These are phyloP conservation scores for Chamaetylas fuelleborni DNA, from an alignment of 2,113 vertebrate species.

Conservation along the genomic window DNA sequence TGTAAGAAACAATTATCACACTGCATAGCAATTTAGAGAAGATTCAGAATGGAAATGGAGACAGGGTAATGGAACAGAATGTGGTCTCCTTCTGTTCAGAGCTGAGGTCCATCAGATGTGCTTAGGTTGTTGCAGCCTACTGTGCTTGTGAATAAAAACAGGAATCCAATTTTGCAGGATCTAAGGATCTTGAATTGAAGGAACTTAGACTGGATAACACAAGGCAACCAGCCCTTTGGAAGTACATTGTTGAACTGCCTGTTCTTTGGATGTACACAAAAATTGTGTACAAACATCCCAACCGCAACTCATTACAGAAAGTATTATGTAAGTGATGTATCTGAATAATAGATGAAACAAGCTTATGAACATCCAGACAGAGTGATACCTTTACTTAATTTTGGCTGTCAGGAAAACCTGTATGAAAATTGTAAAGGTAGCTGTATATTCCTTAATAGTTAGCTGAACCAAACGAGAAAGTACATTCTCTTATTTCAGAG, in stretches of 20 bases:
- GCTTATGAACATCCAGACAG: background rate
- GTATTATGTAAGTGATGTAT: background rate
- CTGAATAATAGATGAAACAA: constrained; percentile 21
- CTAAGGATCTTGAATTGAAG: background rate
- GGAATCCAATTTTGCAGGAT: background rate
- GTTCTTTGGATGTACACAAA: background rate
- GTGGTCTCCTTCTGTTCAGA: background rate
- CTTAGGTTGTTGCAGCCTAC: background rate
- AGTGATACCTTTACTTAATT: background rate
- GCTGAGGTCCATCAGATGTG: no score
- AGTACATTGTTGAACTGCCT: background rate
- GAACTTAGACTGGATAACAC: background rate
- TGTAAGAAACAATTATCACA: background rate
- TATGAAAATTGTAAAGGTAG: background rate
- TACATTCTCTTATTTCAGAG: constrained; percentile 9
- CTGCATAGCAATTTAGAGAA: background rate
- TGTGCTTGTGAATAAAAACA: background rate
- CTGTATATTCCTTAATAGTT: background rate
- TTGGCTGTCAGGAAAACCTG: background rate
- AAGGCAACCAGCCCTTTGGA: background rate
- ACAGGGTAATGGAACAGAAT: background rate
- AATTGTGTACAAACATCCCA: background rate
- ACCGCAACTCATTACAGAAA: background rate
- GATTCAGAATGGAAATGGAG: background rate
- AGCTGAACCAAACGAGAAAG: background rate